Conservation (phyloP, 2,797 vertebrate genomes). For the Aphelocoma californica region DNA sequence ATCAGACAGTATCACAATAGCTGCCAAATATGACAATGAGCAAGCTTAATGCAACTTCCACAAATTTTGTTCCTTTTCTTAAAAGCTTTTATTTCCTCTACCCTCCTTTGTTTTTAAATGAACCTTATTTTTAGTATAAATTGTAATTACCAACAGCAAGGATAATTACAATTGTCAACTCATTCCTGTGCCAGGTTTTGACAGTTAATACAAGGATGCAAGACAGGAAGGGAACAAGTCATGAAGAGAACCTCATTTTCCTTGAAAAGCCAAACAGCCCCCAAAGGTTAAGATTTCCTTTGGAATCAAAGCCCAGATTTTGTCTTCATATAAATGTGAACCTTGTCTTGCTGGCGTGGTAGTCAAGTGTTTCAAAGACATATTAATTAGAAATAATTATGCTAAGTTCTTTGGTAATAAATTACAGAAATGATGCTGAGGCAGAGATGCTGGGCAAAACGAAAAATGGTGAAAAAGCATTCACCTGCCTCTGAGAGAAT, state of each 20-base stretch:
- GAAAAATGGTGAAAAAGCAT: neutral
- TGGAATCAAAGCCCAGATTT: neutral
- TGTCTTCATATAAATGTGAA: neutral
- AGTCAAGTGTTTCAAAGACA: neutral
- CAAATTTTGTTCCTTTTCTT: neutral
- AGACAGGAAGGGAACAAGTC: neutral
- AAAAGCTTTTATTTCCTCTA: neutral
- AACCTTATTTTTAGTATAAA: neutral
- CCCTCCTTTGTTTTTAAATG: neutral
- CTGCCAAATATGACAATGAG: neutral
- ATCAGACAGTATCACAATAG: neutral
- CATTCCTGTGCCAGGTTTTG: neutral
- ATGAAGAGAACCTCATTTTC: neutral
- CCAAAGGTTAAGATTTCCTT: neutral
- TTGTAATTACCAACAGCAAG: neutral
- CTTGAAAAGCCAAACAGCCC: neutral
- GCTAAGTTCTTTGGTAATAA: slow-evolving; percentile 25
- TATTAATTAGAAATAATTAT: neutral
- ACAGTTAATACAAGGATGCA: neutral
- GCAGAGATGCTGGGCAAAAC: neutral
- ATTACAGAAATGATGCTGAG: neutral
- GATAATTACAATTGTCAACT: neutral
- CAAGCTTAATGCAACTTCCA: neutral
- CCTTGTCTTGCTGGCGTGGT: neutral
- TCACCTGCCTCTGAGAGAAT: neutral